Base-by-base conservation (phyloP, 2,797 vertebrate genomes). In the Threskiornis aethiopicus region DNA sequence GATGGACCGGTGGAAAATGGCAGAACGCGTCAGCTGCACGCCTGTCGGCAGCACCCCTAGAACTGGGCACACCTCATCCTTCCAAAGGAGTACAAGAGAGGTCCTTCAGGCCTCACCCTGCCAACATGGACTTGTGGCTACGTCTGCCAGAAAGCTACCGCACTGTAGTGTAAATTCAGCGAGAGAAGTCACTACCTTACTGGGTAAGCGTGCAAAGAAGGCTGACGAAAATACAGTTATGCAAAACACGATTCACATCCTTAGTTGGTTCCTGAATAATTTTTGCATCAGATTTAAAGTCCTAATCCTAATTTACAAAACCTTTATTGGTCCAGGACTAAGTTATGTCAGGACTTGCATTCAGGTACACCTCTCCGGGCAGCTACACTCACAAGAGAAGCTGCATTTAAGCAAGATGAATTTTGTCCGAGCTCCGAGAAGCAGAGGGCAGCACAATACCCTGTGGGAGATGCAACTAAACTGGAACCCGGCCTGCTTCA, bases 291-390 rank as follows among this genome's bases (percentile, higher is more conserved):
- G 24, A 86, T 90, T 90, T 88, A 35, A 76, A 65, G 18, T 84
- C 39, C 47, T 67, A 82, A 54, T 87, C 26, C 51, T 90, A 70
- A 92, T 79, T 82, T 62, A 70, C 21, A 84, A 72, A 75, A 44
- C 5, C n/a, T 59, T 75, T 67, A 52, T 42, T 83, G 26, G 71
- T 73, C 37, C 44, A 35, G 41, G 37, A 31, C 14, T 75, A 72
- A 67, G 3, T 77, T 79, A 57, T 1, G 1, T 9, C 29, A 72
- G 81, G 70, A 76, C 6, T 57, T 84, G 7, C 5, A 2, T 24
- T 78, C 55, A 70, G 44, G 39, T 29, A 54, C 51, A 22, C 13
- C 37, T 80, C 42, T 61, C 69, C 46, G 49, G 1, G 4, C 62
- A 84, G 51, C 55, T 77, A 51, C 24, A 8, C 28, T 83, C 2